A percentile compares a stretch with the other conserved stretches of the same genome.
These are phyloP conservation scores for Cyclura pinguis DNA, from an alignment of 2,797 vertebrate genomes.

Conservation along the genomic window DNA sequence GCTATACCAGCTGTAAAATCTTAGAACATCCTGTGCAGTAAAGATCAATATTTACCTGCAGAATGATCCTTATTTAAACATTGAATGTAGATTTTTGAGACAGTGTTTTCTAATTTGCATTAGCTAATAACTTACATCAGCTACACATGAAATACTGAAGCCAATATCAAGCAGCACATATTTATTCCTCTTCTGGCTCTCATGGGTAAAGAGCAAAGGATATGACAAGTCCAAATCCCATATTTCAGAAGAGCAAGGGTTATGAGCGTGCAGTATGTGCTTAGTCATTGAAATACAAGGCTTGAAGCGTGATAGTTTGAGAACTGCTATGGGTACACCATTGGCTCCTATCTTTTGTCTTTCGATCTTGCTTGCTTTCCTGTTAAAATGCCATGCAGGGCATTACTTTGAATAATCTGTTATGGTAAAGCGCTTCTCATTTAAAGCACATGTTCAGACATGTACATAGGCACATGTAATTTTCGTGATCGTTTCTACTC, in stretches of 20 bases:
- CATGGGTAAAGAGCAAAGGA: neutral
- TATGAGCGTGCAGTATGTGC: no score
- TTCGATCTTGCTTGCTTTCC: no score
- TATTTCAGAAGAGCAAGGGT: neutral
- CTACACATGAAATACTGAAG: neutral
- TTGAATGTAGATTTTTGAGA: neutral
- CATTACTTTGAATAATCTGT: neutral
- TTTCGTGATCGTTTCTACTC: neutral
- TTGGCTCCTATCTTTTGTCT: no score
- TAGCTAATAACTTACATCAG: neutral
- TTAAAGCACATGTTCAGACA: neutral
- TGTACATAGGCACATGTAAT: neutral
- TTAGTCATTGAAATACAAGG: no score
- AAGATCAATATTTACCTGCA: constrained; percentile 30
- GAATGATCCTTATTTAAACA: constrained; percentile 29
- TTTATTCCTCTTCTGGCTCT: neutral
- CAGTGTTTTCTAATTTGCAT: neutral
- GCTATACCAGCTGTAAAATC: constrained; percentile 33
- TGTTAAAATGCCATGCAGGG: neutral
- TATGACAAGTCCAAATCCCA: neutral
- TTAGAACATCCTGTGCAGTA: constrained; percentile 16
- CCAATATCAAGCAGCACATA: neutral
- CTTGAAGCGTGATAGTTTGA: neutral
- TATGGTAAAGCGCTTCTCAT: neutral
- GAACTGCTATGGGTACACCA: neutral